Conservation (phyloP, 2,113 vertebrate species). For the Hipposideros armiger region DNA sequence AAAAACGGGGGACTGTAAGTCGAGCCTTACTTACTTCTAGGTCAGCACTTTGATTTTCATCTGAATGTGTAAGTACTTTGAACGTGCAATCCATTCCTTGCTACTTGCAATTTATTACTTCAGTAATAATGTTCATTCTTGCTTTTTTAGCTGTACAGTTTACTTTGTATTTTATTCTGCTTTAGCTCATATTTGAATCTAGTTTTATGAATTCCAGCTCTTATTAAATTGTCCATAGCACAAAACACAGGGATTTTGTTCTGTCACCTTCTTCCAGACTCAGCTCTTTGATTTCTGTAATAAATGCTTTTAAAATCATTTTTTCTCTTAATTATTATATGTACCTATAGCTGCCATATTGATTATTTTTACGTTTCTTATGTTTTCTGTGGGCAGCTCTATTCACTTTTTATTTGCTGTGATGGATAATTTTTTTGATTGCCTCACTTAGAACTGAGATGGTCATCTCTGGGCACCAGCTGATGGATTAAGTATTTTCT, state of each 20-base stretch:
- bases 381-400: neutral
- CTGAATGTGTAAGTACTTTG: neutral
- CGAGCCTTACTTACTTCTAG: neutral
- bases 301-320: neutral
- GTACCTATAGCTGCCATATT: neutral
- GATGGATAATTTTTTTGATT: neutral
- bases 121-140: neutral
- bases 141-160: neutral
- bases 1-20: neutral
- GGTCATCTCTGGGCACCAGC: neutral
- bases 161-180: neutral
- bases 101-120: neutral
- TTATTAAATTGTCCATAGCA: neutral
- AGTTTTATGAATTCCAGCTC: neutral
- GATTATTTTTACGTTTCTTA: neutral
- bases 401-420: neutral
- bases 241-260: slow-evolving; percentile 3
- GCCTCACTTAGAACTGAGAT: neutral
- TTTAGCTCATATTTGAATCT: slow-evolving; percentile 41
- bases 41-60: neutral
- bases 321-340: neutral
- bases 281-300: neutral
- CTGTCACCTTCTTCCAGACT: neutral
- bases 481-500: neutral
- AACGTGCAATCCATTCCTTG: neutral